Evolutionary conservation across 2,888 invertebrate genomes (phyloP), one percentile per base, ranked within the genome.

Genomic region (Leuctra nigra): DNA sequence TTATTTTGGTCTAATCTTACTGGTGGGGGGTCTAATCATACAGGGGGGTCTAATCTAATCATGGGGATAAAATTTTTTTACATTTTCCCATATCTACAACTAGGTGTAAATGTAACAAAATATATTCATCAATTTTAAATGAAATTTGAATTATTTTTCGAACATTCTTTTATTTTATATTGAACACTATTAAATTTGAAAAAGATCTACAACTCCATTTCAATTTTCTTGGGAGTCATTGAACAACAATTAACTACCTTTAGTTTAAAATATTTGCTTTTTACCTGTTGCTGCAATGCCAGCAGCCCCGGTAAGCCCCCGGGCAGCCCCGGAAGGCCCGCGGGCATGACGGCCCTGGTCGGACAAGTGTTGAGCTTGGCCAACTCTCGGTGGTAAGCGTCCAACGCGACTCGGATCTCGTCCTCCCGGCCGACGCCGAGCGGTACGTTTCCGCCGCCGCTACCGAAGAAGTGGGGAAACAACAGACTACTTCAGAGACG

Each of bases 301-400:
- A 90, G 77, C 47, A 90, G 76, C 60, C 76, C 77, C 48, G 78
- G 77, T 55, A 77, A 72, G 59, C 67, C 68, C 72, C 76, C 74
- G 48, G 38, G 29, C 25, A 50, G 33, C 33, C 54, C 13, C 50
- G 53, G 39, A 48, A 54, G 58, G 54, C 54, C 36, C 29, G 29
- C 38, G 54, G 56, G 59, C 56, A 58, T 50, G 36, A 78, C 78
- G 18, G 72, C 71, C 2, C 79, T 79, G 67, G 60, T 57, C 56
- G 64, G 57, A 14, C 58, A 56, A n/a, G 62, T 56, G 68, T 88
- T 92, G 63, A 96, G 76, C 72, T 95, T 92, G 67, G 91, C 87
- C 61, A 97, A 79, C 73, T 97, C 96, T 62, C 95, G 84, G 70
- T 93, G 93, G 75, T 94, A 95, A 23, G 93, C 89, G 68, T 93